A percentile compares a stretch with the other conserved stretches of the same genome.
Conservation (phyloP, 2,113 vertebrate species). For the Scatophagus argus region DNA sequence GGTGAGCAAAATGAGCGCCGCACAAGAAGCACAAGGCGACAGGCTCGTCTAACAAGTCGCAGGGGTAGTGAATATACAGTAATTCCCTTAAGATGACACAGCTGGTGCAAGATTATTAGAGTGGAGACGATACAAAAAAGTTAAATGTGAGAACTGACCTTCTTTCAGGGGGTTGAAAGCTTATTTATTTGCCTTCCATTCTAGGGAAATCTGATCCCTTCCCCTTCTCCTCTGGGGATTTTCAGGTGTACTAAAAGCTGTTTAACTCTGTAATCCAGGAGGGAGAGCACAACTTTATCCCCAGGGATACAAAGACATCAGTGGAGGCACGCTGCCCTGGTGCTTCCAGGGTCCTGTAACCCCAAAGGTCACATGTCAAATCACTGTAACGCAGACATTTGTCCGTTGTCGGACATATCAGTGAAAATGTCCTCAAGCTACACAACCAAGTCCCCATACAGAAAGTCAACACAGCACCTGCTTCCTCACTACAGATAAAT, state of each 20-base stretch:
- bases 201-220: conserved; percentile 47
- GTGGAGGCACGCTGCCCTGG: neutral
- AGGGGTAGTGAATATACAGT: neutral
- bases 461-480: neutral
- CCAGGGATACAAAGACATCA: conserved; percentile 23
- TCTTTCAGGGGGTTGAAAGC: neutral
- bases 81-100: too few relatives aligned
- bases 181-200: conserved; percentile 18
- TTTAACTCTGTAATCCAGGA: conserved; percentile 41
- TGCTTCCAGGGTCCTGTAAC: neutral
- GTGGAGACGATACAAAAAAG: neutral
- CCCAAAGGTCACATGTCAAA: conserved; percentile 34
- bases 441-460: neutral
- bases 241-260: conserved; percentile 39
- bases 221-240: conserved; percentile 11
- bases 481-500: neutral
- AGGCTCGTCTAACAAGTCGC: neutral
- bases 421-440: neutral
- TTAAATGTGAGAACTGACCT: conserved; percentile 27
- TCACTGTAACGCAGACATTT: neutral
- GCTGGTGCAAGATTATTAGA: neutral
- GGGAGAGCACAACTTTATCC: conserved; percentile 31
- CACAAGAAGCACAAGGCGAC: neutral
- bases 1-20: neutral
- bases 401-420: neutral